A percentile compares a stretch with the other conserved stretches of the same genome.
Evolutionary conservation across 2,888 invertebrate species (phyloP).

Genomic region (Papilio protenor): DNA sequence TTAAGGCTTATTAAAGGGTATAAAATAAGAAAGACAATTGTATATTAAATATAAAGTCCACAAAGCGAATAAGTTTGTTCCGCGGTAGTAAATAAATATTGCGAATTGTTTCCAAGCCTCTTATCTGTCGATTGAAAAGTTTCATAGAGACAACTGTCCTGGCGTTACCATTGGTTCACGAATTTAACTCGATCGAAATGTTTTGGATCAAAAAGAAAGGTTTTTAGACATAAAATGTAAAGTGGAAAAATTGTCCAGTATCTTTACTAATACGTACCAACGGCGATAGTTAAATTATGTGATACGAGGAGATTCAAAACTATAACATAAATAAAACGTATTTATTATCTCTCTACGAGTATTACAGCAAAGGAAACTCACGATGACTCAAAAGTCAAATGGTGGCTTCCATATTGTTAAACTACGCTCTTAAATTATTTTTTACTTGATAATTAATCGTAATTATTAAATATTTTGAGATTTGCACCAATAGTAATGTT

Average conservation of each 20-base stretch:
- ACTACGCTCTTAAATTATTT: too few species aligned
- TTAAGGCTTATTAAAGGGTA: slow-evolving; percentile 33
- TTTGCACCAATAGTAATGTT: slow-evolving; percentile 52
- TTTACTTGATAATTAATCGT: not conserved
- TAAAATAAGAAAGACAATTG: slow-evolving; percentile 63
- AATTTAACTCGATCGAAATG: slow-evolving; percentile 48
- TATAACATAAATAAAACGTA: too few species aligned
- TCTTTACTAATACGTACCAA: too few species aligned
- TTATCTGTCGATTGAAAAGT: slow-evolving; percentile 79
- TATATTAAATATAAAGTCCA: slow-evolving; percentile 70
- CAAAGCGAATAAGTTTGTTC: slow-evolving; percentile 60
- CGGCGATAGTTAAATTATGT: too few species aligned
- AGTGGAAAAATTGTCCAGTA: too few species aligned
- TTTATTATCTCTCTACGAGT: too few species aligned
- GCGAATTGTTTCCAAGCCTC: slow-evolving; percentile 72
- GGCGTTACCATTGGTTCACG: slow-evolving; percentile 57
- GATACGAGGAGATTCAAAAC: too few species aligned
- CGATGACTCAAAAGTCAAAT: too few species aligned
- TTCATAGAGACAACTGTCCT: slow-evolving; percentile 65
- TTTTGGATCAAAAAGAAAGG: too few species aligned
- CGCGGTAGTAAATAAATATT: slow-evolving; percentile 74
- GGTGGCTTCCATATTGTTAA: too few species aligned
- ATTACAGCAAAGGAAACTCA: too few species aligned
- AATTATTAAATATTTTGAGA: not conserved
- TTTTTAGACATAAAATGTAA: too few species aligned